phyloP scores from a whole-genome alignment of 2,797 vertebrate species.

The Ptychadena robeensis region DNA sequence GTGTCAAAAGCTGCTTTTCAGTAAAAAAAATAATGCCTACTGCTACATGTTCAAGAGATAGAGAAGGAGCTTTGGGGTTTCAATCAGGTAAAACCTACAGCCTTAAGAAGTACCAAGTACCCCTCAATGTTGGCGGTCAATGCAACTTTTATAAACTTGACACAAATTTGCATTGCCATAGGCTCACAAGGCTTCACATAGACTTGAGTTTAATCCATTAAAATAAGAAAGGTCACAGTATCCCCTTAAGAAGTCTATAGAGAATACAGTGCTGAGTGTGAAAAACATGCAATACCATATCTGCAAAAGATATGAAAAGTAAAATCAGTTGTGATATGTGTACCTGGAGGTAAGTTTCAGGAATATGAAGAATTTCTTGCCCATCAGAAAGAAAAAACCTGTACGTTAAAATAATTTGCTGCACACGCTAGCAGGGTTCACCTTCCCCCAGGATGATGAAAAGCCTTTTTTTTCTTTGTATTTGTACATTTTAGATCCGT shows the following conservation, averaged over 20 bases:
- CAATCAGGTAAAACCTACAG: too few species aligned
- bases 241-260: neutral
- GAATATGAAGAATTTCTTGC: slow-evolving; percentile 19
- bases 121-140: too few species aligned
- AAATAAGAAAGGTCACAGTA: neutral
- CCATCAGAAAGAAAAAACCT: slow-evolving; percentile 18
- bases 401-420: slow-evolving; percentile 26
- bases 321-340: neutral
- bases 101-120: too few species aligned
- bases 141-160: too few species aligned
- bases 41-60: too few species aligned
- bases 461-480: slow-evolving; percentile 27
- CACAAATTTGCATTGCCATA: too few species aligned
- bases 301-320: neutral
- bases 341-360: neutral
- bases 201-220: neutral
- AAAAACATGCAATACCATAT: neutral
- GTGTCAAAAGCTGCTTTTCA: too few species aligned
- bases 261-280: neutral
- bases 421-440: slow-evolving; percentile 17
- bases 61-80: too few species aligned
- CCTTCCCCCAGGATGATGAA: slow-evolving; percentile 45
- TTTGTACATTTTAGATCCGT: slow-evolving; percentile 46
- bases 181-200: neutral
- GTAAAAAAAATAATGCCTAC: too few species aligned